These are phyloP conservation scores for Lepisosteus oculatus DNA, from an alignment of 2,113 vertebrate genomes.

Conservation along the genomic window DNA sequence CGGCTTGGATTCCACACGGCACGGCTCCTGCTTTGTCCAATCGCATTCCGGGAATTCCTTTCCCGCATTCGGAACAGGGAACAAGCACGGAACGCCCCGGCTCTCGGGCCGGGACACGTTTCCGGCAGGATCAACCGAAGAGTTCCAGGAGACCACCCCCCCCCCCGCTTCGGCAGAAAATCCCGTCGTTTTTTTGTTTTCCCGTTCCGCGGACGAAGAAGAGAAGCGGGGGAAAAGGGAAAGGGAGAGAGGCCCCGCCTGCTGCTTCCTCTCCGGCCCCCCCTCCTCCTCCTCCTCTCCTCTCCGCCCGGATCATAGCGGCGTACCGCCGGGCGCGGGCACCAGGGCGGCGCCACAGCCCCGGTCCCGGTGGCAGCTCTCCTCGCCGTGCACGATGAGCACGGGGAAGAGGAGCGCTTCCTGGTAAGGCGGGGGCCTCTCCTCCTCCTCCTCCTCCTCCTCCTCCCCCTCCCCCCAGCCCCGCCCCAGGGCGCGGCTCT, in stretches of 20 bases:
- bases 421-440: constrained; percentile 62
- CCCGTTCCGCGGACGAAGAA: neutral
- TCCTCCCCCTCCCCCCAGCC: constrained; percentile 19
- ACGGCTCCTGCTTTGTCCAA: too few species aligned
- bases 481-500: neutral
- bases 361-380: constrained; percentile 53
- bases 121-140: too few species aligned
- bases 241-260: neutral
- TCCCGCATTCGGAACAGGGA: too few species aligned
- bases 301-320: neutral
- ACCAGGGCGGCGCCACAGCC: too few species aligned
- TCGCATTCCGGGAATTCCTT: too few species aligned
- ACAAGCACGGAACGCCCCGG: too few species aligned
- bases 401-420: constrained; percentile 71
- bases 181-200: neutral
- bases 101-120: too few species aligned
- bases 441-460: constrained; percentile 25
- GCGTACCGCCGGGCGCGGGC: too few species aligned
- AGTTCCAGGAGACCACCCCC: too few species aligned
- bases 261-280: neutral
- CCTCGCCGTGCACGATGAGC: constrained; percentile 67
- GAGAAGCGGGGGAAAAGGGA: neutral
- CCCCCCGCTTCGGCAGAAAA: too few species aligned
- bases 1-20: too few species aligned
- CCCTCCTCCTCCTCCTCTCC: neutral